Evolutionary conservation across 2,888 invertebrate genomes (phyloP).

Genomic region (Epinotia demarniana): DNA sequence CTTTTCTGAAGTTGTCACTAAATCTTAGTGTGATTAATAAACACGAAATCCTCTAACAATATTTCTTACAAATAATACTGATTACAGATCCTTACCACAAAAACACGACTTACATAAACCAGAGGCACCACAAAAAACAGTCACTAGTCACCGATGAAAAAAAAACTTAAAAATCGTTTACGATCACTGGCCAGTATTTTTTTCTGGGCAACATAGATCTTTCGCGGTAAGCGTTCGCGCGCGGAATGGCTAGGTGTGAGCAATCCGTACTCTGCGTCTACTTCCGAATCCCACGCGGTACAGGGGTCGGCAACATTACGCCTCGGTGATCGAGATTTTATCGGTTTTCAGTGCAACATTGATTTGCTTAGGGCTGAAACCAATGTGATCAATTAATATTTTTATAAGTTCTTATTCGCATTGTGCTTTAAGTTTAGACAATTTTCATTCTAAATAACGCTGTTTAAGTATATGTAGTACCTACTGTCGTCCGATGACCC

Average conservation of each 20-base stretch:
- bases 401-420: not conserved
- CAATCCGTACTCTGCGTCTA: constrained; percentile 49
- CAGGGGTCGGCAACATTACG: constrained; percentile 48
- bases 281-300: constrained; percentile 53
- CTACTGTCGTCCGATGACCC: too few relatives aligned
- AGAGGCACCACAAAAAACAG: constrained; percentile 26
- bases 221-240: constrained; percentile 57
- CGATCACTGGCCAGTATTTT: constrained; percentile 51
- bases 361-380: not conserved
- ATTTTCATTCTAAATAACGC: too few relatives aligned
- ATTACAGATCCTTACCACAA: not conserved
- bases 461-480: too few relatives aligned
- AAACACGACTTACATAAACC: constrained; percentile 34
- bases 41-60: not conserved
- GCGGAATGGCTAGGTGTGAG: constrained; percentile 68
- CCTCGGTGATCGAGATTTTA: constrained; percentile 32
- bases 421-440: too few relatives aligned
- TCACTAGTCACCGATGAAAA: constrained; percentile 16
- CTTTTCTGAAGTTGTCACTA: not conserved
- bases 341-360: not conserved
- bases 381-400: not conserved
- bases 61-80: not conserved
- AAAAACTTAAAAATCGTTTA: constrained; percentile 44
- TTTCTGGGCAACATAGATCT: constrained; percentile 49
- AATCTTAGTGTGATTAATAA: not conserved